Conservation (phyloP, 2,113 vertebrate genomes). For the Crotophaga sulcirostris region DNA sequence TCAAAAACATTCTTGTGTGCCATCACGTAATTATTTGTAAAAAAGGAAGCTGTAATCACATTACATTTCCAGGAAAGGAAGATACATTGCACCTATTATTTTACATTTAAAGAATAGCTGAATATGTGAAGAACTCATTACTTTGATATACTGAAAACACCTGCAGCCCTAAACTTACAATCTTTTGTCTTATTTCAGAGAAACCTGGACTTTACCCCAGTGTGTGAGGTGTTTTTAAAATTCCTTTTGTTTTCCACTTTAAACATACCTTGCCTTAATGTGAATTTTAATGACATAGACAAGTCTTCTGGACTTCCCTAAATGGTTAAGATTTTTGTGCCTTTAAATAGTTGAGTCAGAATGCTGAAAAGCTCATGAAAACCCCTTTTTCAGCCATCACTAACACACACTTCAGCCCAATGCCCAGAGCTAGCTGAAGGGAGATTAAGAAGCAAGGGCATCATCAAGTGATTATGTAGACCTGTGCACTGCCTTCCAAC, state of each 20-base stretch:
- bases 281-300: neutral
- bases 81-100: conserved; percentile 42
- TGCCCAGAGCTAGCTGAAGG: neutral
- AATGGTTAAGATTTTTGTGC: neutral
- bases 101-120: conserved; percentile 65
- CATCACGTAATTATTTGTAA: neutral
- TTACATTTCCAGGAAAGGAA: neutral
- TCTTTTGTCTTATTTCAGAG: conserved; percentile 3
- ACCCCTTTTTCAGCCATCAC: neutral
- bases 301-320: no score
- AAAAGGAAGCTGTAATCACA: conserved; percentile 38
- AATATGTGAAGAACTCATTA: conserved; percentile 50
- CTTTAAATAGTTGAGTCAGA: neutral
- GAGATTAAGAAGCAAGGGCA: neutral
- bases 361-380: neutral
- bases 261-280: neutral
- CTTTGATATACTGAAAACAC: conserved; percentile 39
- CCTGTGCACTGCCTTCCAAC: neutral
- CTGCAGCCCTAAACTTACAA: neutral
- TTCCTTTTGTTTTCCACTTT: neutral
- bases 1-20: neutral
- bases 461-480: neutral
- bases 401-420: neutral
- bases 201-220: neutral
- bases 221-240: neutral